Conservation (phyloP, 2,113 vertebrate species). For the Copsychus sechellarum region DNA sequence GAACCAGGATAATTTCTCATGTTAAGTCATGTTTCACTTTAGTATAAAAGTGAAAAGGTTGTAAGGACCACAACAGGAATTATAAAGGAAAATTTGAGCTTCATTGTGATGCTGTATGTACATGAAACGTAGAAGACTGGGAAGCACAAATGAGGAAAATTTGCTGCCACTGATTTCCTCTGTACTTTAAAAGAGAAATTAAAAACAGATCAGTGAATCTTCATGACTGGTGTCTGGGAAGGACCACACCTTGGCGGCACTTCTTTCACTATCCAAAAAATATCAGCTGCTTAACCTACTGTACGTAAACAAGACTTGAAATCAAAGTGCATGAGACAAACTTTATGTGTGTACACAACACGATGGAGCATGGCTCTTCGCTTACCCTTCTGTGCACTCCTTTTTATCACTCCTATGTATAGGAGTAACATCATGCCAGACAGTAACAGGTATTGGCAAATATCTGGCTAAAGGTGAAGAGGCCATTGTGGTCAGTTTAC, state of each 20-base stretch:
- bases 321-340: not conserved
- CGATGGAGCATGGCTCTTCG: not conserved
- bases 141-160: not conserved
- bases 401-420: rapidly evolving
- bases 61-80: not conserved
- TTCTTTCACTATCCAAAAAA: not conserved
- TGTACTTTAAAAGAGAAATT: not conserved
- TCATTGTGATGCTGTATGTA: not conserved
- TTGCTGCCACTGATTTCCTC: not conserved
- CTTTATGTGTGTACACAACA: not conserved
- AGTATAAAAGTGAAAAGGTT: not conserved
- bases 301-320: not conserved
- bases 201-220: not conserved
- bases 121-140: rapidly evolving
- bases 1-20: not conserved
- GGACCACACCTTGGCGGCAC: not conserved
- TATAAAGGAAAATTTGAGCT: not conserved
- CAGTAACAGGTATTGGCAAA: not conserved
- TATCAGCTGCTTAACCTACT: rapidly evolving
- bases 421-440: not conserved
- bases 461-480: not conserved
- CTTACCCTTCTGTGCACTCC: not conserved
- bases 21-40: not conserved
- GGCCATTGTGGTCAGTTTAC: not conserved
- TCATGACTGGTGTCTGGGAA: not conserved